Evolutionary conservation across 1,140 invertebrate genomes (phyloP), one percentile per base, ranked within the genome.

Genomic region (Drosophila jambulina): DNA sequence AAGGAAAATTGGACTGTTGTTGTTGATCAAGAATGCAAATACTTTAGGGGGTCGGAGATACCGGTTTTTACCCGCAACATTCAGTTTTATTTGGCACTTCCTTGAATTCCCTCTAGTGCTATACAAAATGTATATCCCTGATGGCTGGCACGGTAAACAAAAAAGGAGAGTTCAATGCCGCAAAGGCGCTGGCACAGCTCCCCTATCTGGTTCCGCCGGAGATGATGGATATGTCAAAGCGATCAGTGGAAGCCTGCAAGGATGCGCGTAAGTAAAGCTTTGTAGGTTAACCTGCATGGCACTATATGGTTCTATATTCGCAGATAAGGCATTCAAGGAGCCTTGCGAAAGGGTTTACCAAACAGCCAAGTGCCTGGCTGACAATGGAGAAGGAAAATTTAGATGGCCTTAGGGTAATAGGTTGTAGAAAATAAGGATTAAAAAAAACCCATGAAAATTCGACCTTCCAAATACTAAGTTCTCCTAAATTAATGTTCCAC

Each of bases 311-410:
- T 13, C 21, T 36, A 34, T 65, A 59, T 51, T 36, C 70, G 17
- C 62, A 92, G 91, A 91, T 67, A 92, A 92, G 40, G 40, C 42
- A 17, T 85, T 87, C 57, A 92, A 90, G 82, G 91, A 92, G 34
- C 60, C 80, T 27, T 92, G 91, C 75, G 91, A 83, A 10, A 79
- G 25, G 34, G 40, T 64, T 63, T 64, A 17, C 34, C 57, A 62
- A 61, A 64, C 62, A 19, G 29, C 38, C 19, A 64, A 64, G 38
- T 64, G 62, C 27, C 13, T 64, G 17, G 57, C 62, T 4, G 62
- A 43, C 0, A 34, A 62, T 23, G 57, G 27, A 38, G 62, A 62
- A 25, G 62, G 38, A 10, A 0, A 12, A 27, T 64, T 64, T 17
- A 64, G 13, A 29, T 64, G 62, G 62, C 62, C 62, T 34, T 64